Percentiles rank a stretch among this genome's conserved stretches.
Evolutionary conservation across 2,113 vertebrate genomes (phyloP).

Genomic region (Lepidothrix coronata): DNA sequence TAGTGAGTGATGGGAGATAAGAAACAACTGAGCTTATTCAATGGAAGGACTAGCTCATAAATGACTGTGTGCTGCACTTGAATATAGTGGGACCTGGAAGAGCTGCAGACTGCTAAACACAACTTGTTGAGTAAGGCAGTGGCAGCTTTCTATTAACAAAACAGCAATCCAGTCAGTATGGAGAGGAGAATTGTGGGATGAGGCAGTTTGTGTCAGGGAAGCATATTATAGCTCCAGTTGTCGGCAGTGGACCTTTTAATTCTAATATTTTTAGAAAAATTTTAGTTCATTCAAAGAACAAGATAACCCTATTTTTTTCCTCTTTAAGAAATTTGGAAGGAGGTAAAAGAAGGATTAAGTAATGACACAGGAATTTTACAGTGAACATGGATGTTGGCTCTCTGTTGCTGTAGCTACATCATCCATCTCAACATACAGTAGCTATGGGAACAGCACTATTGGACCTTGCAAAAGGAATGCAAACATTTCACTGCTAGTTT

Average conservation of each 20-base stretch:
- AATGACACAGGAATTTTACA: slow-evolving; percentile 9
- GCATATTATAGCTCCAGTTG: background rate
- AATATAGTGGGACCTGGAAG: background rate
- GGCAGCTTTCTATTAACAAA: background rate
- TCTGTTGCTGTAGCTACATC: slow-evolving; percentile 43
- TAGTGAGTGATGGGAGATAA: background rate
- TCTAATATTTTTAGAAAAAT: background rate
- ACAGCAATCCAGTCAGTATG: background rate
- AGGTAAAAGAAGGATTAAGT: slow-evolving; percentile 3
- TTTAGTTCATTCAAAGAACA: background rate
- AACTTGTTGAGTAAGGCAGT: background rate
- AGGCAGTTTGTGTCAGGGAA: background rate
- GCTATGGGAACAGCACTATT: slow-evolving; percentile 57
- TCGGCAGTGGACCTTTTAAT: background rate
- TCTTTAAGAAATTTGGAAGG: background rate
- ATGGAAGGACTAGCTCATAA: background rate
- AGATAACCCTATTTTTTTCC: background rate
- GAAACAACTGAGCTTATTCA: background rate
- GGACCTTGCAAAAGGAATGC: slow-evolving; percentile 36
- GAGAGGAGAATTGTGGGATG: background rate
- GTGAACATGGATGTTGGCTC: slow-evolving; percentile 22
- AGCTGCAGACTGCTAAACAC: background rate
- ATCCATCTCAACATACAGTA: slow-evolving; percentile 42
- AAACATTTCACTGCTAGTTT: slow-evolving; percentile 30
- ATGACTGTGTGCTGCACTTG: background rate